phyloP scores from a whole-genome alignment of 2,797 vertebrate species.

The Sardinella longiceps region DNA sequence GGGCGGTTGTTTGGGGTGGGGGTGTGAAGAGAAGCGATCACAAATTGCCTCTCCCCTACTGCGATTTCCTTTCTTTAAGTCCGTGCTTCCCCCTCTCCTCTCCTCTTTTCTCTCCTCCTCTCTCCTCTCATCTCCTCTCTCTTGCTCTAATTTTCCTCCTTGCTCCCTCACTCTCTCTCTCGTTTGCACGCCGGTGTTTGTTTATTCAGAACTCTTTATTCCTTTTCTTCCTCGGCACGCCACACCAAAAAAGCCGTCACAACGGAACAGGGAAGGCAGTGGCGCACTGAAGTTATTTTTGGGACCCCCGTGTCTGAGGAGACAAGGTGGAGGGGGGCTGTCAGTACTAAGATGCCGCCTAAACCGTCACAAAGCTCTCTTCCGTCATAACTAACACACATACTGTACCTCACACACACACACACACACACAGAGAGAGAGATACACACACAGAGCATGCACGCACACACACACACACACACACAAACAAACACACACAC shows the following conservation, averaged over 20 bases:
- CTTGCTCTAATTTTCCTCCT: conserved; percentile 1
- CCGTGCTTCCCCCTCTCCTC: background rate
- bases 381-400: background rate
- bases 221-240: background rate
- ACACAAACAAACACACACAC: background rate
- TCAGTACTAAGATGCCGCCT: background rate
- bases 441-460: too few relatives aligned
- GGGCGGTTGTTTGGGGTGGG: background rate
- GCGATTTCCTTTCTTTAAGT: background rate
- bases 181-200: conserved; percentile 14
- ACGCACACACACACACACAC: background rate
- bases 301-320: background rate
- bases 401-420: too few relatives aligned
- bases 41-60: conserved; percentile 5
- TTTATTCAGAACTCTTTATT: background rate
- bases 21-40: background rate
- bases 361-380: background rate
- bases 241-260: background rate
- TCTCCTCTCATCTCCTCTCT: background rate
- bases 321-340: background rate
- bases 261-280: background rate
- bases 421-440: too few relatives aligned
- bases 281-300: conserved; percentile 5
- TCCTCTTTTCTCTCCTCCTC: background rate
- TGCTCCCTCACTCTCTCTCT: background rate